phyloP scores from a whole-genome alignment of 2,797 vertebrate genomes.

The Peromyscus aztecus region DNA sequence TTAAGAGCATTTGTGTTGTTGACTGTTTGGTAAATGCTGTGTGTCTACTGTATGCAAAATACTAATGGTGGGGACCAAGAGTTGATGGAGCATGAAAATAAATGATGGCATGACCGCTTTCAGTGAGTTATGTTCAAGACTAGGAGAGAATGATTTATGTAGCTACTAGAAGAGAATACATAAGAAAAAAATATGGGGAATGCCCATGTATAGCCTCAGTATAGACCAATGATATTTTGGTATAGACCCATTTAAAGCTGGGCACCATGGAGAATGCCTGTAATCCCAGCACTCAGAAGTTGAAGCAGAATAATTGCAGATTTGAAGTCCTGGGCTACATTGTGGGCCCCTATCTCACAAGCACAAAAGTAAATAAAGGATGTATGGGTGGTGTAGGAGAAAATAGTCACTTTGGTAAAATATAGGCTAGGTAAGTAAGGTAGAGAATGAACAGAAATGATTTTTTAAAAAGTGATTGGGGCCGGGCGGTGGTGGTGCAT shows the following conservation, averaged over 20 bases:
- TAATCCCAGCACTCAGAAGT: not conserved
- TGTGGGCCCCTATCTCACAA: not conserved
- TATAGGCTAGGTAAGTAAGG: not conserved
- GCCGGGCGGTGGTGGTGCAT: too few species aligned
- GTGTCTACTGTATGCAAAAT: not conserved
- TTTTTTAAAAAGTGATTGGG: not conserved
- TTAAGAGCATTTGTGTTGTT: conserved; percentile 1
- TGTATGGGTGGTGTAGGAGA: not conserved
- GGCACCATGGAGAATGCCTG: too few species aligned
- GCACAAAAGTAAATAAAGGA: not conserved
- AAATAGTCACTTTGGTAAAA: conserved; percentile 51
- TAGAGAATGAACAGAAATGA: conserved; percentile 40
- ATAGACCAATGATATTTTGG: not conserved
- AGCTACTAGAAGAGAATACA: not conserved
- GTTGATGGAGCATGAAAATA: not conserved
- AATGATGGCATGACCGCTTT: not conserved
- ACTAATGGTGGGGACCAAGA: not conserved
- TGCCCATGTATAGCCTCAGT: not conserved
- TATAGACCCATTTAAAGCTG: not conserved
- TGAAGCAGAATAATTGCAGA: not conserved
- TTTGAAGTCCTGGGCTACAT: not conserved
- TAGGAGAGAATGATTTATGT: not conserved
- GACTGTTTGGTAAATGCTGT: not conserved
- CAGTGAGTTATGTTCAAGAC: not conserved
- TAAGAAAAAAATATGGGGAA: not conserved